Conservation (phyloP, 2,113 vertebrate species). For the Myrmophylax atrothorax region DNA sequence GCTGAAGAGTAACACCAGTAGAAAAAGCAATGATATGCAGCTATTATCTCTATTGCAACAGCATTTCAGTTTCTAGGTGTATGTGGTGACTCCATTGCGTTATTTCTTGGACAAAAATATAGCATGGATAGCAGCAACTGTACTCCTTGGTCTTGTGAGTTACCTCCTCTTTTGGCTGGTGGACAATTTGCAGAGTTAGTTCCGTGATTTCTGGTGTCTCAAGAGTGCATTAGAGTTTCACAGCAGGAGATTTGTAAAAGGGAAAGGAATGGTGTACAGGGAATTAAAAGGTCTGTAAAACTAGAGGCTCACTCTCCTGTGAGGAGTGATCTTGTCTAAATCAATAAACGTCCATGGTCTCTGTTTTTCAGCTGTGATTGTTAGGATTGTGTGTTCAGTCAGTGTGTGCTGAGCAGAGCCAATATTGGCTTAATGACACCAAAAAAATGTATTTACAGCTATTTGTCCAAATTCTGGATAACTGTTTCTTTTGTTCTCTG, state of each 20-base stretch:
- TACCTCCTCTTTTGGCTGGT: slow-evolving; percentile 27
- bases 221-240: slow-evolving; percentile 60
- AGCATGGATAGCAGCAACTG: neutral
- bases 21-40: neutral
- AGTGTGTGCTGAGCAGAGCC: neutral
- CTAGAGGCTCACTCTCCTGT: slow-evolving; percentile 33
- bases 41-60: neutral
- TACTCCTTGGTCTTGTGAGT: neutral
- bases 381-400: slow-evolving; percentile 4
- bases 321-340: slow-evolving; percentile 67
- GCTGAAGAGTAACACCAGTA: neutral
- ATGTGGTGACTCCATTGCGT: neutral
- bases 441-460: slow-evolving; percentile 38
- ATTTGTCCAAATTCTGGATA: slow-evolving; percentile 35
- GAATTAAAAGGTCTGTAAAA: slow-evolving; percentile 71
- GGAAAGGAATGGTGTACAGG: slow-evolving; percentile 48
- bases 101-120: neutral
- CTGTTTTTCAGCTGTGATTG: slow-evolving; percentile 45
- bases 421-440: neutral
- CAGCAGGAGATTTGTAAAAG: slow-evolving; percentile 70
- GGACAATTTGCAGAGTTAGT: slow-evolving; percentile 10
- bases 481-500: slow-evolving; percentile 20
- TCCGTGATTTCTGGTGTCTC: slow-evolving; percentile 39
- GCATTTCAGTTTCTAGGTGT: neutral
- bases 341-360: slow-evolving; percentile 35